Evolutionary conservation across 2,797 vertebrate species (phyloP).

Genomic region (Oryzias sinensis): DNA sequence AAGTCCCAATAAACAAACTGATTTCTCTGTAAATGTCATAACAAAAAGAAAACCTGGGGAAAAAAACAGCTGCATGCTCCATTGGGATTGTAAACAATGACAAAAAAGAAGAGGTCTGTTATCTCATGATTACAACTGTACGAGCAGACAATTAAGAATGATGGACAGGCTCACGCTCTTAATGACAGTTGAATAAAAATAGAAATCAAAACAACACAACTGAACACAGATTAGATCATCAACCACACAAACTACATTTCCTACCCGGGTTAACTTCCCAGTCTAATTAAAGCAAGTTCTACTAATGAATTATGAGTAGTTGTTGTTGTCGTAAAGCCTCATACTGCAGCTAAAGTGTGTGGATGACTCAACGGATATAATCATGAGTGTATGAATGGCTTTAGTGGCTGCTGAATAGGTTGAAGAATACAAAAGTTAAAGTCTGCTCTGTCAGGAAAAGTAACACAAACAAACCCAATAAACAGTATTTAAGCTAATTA

Average conservation of each 20-base stretch:
- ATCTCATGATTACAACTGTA: constrained; percentile 6
- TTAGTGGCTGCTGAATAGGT: not conserved
- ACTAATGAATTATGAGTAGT: constrained; percentile 23
- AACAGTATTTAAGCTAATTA: constrained; percentile 8
- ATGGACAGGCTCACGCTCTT: not conserved
- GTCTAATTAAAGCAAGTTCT: constrained; percentile 23
- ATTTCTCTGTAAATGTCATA: not conserved
- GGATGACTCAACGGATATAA: constrained; percentile 32
- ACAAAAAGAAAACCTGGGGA: not conserved
- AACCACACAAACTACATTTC: constrained; percentile 12
- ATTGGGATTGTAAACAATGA: constrained; percentile 19
- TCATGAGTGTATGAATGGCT: constrained; percentile 12
- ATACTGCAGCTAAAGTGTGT: constrained; percentile 25
- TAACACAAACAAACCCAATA: not conserved
- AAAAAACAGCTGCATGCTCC: not conserved
- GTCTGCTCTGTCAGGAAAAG: too few species aligned
- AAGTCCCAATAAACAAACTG: too few species aligned
- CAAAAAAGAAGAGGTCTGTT: constrained; percentile 18
- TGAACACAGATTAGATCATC: constrained; percentile 7
- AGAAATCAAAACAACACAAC: not conserved
- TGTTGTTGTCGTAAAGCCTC: not conserved
- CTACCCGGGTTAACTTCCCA: constrained; percentile 12
- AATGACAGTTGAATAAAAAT: constrained; percentile 13
- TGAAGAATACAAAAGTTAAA: too few species aligned
- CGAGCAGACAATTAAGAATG: constrained; percentile 1